These are phyloP conservation scores for Erythrocercus mccallii DNA, from an alignment of 2,113 vertebrate species.

Conservation along the genomic window DNA sequence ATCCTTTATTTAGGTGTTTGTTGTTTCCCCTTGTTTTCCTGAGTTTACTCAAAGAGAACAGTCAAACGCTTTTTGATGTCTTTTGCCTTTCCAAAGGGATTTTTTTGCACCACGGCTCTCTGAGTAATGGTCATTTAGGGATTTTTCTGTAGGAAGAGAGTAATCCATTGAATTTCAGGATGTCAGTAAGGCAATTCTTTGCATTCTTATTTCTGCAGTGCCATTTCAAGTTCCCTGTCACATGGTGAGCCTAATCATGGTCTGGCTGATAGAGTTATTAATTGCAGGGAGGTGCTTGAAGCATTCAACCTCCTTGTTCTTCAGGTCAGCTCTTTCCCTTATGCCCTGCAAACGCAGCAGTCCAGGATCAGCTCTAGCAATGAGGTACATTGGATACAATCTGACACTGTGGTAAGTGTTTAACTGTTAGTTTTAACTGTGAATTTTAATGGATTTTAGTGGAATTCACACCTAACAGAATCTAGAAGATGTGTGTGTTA, in stretches of 20 bases:
- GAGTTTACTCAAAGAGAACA: background rate
- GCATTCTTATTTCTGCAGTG: conserved; percentile 68
- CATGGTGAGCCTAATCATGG: conserved; percentile 91
- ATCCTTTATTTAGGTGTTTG: background rate
- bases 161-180: background rate
- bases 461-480: background rate
- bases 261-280: conserved; percentile 93
- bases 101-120: background rate
- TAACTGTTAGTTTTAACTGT: background rate
- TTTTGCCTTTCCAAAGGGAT: background rate
- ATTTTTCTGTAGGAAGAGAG: background rate
- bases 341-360: conserved; percentile 91
- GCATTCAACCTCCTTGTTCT: conserved; percentile 95
- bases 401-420: conserved; percentile 79
- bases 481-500: background rate
- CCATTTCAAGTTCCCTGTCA: conserved; percentile 87
- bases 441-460: background rate
- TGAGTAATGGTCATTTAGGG: background rate
- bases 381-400: conserved; percentile 92
- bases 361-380: conserved; percentile 90
- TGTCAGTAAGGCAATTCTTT: conserved; percentile 16
- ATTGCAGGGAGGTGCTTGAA: conserved; percentile 93
- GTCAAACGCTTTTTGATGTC: background rate
- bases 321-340: conserved; percentile 96
- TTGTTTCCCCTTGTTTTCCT: background rate